Conservation (phyloP, 2,113 vertebrate genomes). For the Marmota monax region DNA sequence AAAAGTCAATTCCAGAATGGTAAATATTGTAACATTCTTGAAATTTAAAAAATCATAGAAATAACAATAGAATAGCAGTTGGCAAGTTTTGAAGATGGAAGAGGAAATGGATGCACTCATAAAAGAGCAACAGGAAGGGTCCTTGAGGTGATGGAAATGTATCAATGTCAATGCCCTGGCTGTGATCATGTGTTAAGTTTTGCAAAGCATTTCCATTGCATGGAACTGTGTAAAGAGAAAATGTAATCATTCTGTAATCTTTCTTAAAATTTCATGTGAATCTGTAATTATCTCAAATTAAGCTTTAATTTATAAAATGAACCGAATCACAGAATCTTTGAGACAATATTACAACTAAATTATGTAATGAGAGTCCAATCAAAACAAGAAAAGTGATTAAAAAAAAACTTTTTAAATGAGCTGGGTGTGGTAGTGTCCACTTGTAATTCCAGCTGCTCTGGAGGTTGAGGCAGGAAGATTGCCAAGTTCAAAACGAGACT, state of each 20-base stretch:
- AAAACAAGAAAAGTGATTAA: background rate
- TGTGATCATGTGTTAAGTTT: background rate
- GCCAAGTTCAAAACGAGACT: background rate
- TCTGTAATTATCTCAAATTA: background rate
- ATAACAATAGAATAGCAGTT: background rate
- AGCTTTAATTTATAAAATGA: background rate
- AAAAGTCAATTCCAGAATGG: background rate
- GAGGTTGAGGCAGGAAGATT: background rate
- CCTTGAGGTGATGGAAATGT: background rate
- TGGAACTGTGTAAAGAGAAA: background rate
- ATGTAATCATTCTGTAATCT: background rate
- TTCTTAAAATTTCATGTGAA: background rate
- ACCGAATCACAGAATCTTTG: background rate
- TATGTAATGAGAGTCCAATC: background rate
- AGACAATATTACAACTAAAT: background rate
- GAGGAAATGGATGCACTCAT: background rate
- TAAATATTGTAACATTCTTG: background rate
- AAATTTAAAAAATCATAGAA: background rate
- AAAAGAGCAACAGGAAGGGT: background rate
- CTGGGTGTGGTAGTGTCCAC: background rate
- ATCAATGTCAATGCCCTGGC: background rate
- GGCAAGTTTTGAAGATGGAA: background rate
- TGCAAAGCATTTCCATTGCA: background rate
- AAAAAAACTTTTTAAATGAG: no score
- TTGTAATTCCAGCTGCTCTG: background rate